Conservation (phyloP, 2,888 invertebrate species). For the Drosophila atroscutellata region DNA sequence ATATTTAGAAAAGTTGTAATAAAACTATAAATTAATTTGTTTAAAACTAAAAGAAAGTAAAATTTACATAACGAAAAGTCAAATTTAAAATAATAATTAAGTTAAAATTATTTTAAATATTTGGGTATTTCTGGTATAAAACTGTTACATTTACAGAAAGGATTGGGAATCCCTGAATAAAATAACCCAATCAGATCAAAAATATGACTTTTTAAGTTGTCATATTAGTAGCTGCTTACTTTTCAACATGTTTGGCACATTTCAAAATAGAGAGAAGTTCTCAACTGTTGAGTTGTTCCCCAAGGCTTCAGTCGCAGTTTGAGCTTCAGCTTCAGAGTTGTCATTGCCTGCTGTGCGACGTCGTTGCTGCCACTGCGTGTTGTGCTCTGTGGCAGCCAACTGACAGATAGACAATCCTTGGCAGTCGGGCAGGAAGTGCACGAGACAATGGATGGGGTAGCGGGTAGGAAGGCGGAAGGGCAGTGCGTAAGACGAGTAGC, state of each 20-base stretch:
- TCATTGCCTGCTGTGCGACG: conserved; percentile 46
- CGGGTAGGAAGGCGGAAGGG: conserved; percentile 3
- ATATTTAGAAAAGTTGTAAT: background rate
- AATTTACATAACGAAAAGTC: accelerated
- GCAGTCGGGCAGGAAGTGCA: conserved; percentile 55
- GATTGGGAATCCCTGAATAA: background rate
- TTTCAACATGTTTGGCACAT: conserved; percentile 1
- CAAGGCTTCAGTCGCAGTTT: background rate
- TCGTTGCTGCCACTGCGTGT: conserved; percentile 20
- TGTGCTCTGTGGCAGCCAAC: conserved; percentile 63
- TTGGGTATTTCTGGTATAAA: background rate
- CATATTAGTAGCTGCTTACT: background rate
- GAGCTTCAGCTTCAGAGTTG: conserved; percentile 25
- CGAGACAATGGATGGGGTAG: conserved; percentile 38
- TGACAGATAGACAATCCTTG: conserved; percentile 74
- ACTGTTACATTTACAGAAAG: background rate
- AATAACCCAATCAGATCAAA: background rate
- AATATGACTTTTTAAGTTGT: too few species aligned
- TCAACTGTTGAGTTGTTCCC: conserved; percentile 44
- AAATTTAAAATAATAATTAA: too few species aligned
- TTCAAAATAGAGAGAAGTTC: conserved; percentile 46
- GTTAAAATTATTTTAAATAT: background rate
- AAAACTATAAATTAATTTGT: background rate
- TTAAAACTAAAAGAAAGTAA: background rate
- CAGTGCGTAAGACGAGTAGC: conserved; percentile 67